These are phyloP conservation scores for Aphis gossypii DNA, from an alignment of 1,140 invertebrate genomes.

Conservation along the genomic window DNA sequence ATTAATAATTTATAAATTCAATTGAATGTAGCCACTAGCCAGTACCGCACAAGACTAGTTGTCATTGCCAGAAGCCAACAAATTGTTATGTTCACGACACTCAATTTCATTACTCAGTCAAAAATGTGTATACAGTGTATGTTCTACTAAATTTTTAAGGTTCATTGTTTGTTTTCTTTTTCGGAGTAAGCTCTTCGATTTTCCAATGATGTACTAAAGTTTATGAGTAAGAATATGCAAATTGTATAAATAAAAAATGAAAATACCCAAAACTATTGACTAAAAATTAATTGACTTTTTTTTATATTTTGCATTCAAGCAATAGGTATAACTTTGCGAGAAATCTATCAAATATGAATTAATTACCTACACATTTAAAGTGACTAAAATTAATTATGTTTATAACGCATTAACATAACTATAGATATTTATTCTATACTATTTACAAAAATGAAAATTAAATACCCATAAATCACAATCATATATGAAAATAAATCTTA, in stretches of 20 bases:
- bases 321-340: not conserved
- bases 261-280: not conserved
- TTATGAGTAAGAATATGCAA: not conserved
- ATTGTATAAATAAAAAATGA: not conserved
- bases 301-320: not conserved
- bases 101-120: not conserved
- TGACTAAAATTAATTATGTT: not conserved
- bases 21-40: not conserved
- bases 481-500: not conserved
- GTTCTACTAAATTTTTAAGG: not conserved
- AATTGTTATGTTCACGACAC: not conserved
- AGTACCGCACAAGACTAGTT: not conserved
- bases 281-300: not conserved
- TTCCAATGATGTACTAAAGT: not conserved
- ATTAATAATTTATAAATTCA: not conserved
- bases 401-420: not conserved
- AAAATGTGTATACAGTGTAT: not conserved
- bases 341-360: not conserved
- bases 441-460: not conserved
- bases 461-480: not conserved
- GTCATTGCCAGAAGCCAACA: not conserved
- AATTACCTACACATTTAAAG: not conserved
- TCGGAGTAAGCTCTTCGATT: not conserved
- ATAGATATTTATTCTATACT: not conserved
- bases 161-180: not conserved